Conservation (phyloP, 2,797 vertebrate species). For the Sorex maritimensis region DNA sequence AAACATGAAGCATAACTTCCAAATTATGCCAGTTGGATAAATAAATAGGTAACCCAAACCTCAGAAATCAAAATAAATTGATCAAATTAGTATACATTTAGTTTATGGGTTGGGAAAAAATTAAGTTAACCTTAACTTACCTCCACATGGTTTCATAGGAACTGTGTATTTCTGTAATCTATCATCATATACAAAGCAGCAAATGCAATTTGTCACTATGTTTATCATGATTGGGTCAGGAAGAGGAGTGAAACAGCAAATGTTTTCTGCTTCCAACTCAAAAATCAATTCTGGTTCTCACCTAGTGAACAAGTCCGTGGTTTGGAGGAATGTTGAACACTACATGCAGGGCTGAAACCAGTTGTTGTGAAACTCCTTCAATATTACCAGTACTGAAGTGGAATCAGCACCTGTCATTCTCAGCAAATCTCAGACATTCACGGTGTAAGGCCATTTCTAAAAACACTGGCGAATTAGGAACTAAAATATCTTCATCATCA, state of each 20-base stretch:
- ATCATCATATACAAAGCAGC: slow-evolving; percentile 38
- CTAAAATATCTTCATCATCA: too few relatives aligned
- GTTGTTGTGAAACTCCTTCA: slow-evolving; percentile 59
- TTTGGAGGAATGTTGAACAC: slow-evolving; percentile 63
- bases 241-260: slow-evolving; percentile 73
- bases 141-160: slow-evolving; percentile 50
- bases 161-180: slow-evolving; percentile 46
- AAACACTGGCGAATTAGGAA: background rate
- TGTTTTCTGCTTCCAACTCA: slow-evolving; percentile 67
- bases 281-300: slow-evolving; percentile 72
- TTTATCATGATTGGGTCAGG: slow-evolving; percentile 74
- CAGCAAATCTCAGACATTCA: slow-evolving; percentile 59
- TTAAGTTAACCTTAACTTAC: slow-evolving; percentile 77
- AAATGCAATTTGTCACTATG: slow-evolving; percentile 63
- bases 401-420: slow-evolving; percentile 58
- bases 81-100: slow-evolving; percentile 81
- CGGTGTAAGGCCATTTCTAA: background rate
- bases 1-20: slow-evolving; percentile 73
- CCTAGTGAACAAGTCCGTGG: slow-evolving; percentile 54
- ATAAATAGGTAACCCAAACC: slow-evolving; percentile 81
- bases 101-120: slow-evolving; percentile 62
- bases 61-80: slow-evolving; percentile 80
- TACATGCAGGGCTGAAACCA: slow-evolving; percentile 64
- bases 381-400: slow-evolving; percentile 11
- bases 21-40: slow-evolving; percentile 71